These are phyloP conservation scores for Odontophorus gujanensis DNA, from an alignment of 2,113 vertebrate genomes.

Conservation along the genomic window DNA sequence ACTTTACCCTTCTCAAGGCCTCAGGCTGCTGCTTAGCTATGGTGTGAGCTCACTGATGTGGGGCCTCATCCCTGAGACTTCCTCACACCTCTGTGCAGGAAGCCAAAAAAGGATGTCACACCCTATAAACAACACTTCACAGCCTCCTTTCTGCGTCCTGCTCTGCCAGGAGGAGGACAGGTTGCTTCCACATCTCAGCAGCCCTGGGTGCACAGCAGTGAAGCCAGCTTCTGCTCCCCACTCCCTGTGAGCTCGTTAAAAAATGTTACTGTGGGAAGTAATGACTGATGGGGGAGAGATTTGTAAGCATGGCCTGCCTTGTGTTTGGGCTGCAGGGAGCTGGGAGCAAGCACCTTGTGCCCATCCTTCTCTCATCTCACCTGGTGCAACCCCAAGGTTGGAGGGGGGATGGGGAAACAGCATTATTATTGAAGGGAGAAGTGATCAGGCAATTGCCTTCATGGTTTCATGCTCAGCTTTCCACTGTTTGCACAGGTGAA, in stretches of 20 bases:
- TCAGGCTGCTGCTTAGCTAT: not conserved
- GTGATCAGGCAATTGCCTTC: not conserved
- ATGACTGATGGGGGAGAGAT: not conserved
- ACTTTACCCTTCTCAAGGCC: accelerated
- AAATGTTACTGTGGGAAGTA: not conserved
- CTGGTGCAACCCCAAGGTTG: not conserved
- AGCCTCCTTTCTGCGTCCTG: accelerated
- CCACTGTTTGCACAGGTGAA: not conserved
- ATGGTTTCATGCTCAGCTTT: not conserved
- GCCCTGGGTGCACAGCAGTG: accelerated
- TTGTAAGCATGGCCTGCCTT: not conserved
- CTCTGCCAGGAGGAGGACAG: accelerated
- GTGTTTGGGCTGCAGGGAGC: not conserved
- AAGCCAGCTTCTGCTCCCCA: not conserved
- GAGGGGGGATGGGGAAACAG: not conserved
- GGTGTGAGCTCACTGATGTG: accelerated
- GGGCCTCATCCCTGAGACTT: not conserved
- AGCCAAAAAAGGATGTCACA: not conserved
- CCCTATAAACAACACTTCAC: not conserved
- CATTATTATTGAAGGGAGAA: not conserved
- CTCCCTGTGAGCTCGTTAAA: not conserved
- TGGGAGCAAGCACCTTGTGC: not conserved
- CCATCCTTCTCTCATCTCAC: not conserved
- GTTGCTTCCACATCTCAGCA: accelerated
- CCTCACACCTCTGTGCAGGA: not conserved